Percentiles rank a stretch among this genome's conserved stretches.
Conservation (phyloP, 23 tunicate genomes). For the Corella eumyota region DNA sequence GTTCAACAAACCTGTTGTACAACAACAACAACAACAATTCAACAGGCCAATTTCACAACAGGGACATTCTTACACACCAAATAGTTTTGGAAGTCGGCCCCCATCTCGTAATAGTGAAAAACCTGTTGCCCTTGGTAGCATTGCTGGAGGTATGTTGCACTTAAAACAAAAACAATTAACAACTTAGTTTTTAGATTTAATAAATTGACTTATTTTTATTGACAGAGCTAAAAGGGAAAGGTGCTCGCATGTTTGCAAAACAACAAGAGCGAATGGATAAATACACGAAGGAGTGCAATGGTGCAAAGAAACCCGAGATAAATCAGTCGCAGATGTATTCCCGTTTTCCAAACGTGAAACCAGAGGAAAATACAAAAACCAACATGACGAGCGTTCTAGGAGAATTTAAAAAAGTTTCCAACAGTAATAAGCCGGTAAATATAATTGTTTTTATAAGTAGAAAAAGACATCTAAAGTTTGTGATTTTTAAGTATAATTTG, state of each 20-base stretch:
- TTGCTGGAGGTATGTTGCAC: slow-evolving; percentile 52
- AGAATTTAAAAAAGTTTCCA: slow-evolving; percentile 61
- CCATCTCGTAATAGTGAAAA: slow-evolving; percentile 2
- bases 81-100: slow-evolving; percentile 3
- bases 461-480: background rate
- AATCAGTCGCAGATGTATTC: background rate
- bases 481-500: background rate
- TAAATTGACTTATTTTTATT: background rate
- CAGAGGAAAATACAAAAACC: slow-evolving; percentile 8
- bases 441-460: background rate
- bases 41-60: too few relatives aligned
- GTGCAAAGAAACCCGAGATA: slow-evolving; percentile 6
- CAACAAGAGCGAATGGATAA: slow-evolving; percentile 76
- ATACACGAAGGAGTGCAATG: slow-evolving; percentile 63
- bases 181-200: background rate
- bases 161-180: background rate
- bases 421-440: slow-evolving; percentile 52
- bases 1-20: slow-evolving; percentile 25
- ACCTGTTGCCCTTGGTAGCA: slow-evolving; percentile 51
- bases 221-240: slow-evolving; percentile 54
- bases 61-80: too few relatives aligned
- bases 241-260: slow-evolving; percentile 78
- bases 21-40: too few relatives aligned
- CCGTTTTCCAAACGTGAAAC: slow-evolving; percentile 5
- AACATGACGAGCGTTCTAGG: slow-evolving; percentile 63